These are phyloP conservation scores for Trogon melanurus DNA, from an alignment of 2,113 vertebrate genomes.

Conservation along the genomic window DNA sequence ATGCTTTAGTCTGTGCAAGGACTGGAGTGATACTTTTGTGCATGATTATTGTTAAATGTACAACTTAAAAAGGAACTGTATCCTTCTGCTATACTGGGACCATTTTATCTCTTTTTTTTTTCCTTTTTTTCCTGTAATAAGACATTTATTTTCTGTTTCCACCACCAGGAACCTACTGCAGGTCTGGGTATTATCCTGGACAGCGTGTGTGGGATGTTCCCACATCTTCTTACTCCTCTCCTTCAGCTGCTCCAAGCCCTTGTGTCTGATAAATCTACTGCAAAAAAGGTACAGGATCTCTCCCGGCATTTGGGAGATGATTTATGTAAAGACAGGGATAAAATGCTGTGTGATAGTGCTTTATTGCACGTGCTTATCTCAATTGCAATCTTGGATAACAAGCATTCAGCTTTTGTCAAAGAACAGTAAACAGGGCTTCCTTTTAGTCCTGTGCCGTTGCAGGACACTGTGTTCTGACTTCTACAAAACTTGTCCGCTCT, in stretches of 20 bases:
- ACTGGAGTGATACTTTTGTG: slow-evolving; percentile 45
- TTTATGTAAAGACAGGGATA: neutral
- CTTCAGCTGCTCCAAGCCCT: slow-evolving; percentile 92
- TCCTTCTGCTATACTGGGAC: neutral
- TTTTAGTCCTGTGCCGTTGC: neutral
- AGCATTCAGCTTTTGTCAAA: neutral
- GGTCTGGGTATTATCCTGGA: slow-evolving; percentile 95
- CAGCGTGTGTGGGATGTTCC: slow-evolving; percentile 93
- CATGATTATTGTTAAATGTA: slow-evolving; percentile 39
- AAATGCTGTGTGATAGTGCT: neutral
- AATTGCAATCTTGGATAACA: neutral
- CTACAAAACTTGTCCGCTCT: neutral
- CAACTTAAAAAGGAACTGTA: neutral
- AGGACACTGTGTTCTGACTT: neutral
- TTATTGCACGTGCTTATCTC: neutral
- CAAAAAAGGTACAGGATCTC: slow-evolving; percentile 85
- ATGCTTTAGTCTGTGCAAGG: slow-evolving; percentile 58
- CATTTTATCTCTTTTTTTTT: neutral
- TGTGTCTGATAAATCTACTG: slow-evolving; percentile 92
- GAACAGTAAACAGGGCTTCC: neutral
- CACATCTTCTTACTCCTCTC: slow-evolving; percentile 89
- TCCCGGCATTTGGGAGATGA: neutral
- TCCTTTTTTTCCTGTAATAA: neutral
- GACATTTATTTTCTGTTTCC: slow-evolving; percentile 12
- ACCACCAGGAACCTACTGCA: slow-evolving; percentile 87